Evolutionary conservation across 2,113 vertebrate genomes (phyloP).

Genomic region (Leptodactylus fuscus): DNA sequence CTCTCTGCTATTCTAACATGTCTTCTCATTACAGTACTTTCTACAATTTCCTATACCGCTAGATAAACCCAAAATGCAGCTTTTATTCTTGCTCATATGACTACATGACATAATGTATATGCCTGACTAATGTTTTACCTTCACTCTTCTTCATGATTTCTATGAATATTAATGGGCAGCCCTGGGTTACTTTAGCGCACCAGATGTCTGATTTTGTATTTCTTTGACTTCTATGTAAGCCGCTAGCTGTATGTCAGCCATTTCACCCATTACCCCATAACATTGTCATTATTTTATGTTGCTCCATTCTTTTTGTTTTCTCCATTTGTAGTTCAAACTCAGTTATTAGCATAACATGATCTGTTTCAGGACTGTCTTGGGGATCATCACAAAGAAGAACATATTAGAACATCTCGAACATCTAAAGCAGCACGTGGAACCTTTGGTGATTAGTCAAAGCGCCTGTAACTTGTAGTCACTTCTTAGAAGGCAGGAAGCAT

Average conservation of each 20-base stretch:
- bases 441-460: conserved; percentile 96
- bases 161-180: too few species aligned
- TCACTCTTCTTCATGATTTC: too few species aligned
- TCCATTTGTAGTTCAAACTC: conserved; percentile 73
- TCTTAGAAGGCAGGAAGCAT: conserved; percentile 86
- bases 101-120: background rate
- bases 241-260: conserved; percentile 5
- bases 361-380: conserved; percentile 99
- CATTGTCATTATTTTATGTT: conserved; percentile 68
- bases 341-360: conserved; percentile 94
- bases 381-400: conserved; percentile 99
- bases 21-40: too few species aligned
- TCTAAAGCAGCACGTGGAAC: conserved; percentile 94
- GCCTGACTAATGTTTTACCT: too few species aligned
- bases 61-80: background rate
- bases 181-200: background rate
- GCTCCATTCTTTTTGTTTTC: conserved; percentile 65
- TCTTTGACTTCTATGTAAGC: background rate
- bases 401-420: conserved; percentile 99
- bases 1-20: too few species aligned
- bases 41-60: background rate
- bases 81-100: background rate
- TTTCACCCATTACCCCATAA: conserved; percentile 67
- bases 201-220: background rate
- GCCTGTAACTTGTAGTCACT: conserved; percentile 83